These are phyloP conservation scores for Acrobasis consociella DNA, from an alignment of 2,888 invertebrate genomes.

Conservation along the genomic window DNA sequence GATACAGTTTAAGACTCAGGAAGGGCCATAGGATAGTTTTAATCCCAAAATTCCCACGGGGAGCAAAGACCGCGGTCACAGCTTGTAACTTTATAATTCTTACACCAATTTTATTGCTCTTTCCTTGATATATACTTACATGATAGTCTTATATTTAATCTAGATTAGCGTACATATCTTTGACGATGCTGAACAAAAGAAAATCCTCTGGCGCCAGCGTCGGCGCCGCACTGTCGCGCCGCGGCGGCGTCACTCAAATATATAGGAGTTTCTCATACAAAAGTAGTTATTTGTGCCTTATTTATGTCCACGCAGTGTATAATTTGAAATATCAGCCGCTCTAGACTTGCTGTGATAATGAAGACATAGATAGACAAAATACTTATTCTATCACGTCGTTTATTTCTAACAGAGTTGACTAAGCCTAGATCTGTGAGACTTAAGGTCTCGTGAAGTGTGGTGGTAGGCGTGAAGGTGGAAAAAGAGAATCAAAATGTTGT, in stretches of 20 bases:
- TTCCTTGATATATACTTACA: too few relatives aligned
- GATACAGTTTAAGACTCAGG: too few relatives aligned
- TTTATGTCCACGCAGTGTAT: slow-evolving; percentile 9
- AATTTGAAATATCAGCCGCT: slow-evolving; percentile 1
- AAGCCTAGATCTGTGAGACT: too few relatives aligned
- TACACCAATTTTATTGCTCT: too few relatives aligned
- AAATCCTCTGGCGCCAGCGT: slow-evolving; percentile 1
- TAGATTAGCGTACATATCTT: neutral
- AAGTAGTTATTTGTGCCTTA: neutral
- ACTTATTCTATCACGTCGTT: too few relatives aligned
- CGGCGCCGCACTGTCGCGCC: slow-evolving; percentile 10
- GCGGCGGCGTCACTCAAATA: neutral
- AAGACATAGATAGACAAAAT: neutral
- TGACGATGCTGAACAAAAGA: neutral
- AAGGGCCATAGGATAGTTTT: too few relatives aligned
- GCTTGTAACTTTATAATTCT: too few relatives aligned
- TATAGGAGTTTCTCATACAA: slow-evolving; percentile 1
- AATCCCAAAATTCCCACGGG: too few relatives aligned
- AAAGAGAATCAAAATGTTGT: too few relatives aligned
- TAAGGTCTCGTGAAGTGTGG: neutral
- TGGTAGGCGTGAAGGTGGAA: neutral
- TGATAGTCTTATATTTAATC: neutral
- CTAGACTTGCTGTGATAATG: neutral
- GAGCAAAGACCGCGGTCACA: too few relatives aligned
- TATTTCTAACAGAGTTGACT: too few relatives aligned